phyloP scores from a whole-genome alignment of 2,888 invertebrate genomes.

The Tetheella fluctuosa region DNA sequence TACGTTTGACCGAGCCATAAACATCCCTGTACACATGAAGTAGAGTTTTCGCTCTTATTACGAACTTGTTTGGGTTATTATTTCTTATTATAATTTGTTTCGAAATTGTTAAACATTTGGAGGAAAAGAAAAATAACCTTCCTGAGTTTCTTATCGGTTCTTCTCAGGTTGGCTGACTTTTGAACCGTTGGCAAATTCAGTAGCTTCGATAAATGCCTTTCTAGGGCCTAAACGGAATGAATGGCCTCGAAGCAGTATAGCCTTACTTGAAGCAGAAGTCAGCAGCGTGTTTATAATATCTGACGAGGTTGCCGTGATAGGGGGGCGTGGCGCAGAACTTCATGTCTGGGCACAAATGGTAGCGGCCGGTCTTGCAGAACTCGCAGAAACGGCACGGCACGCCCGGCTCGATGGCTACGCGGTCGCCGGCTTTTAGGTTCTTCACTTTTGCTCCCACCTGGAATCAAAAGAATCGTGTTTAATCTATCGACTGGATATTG shows the following conservation, averaged over 20 bases:
- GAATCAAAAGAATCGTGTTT: conserved; percentile 14
- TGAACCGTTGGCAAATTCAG: too few species aligned
- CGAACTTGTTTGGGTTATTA: too few species aligned
- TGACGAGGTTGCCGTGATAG: conserved; percentile 92
- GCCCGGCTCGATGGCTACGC: conserved; percentile 98
- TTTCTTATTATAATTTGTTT: too few species aligned
- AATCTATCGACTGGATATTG: background rate
- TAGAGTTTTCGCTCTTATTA: too few species aligned
- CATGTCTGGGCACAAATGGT: conserved; percentile 95
- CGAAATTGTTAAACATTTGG: too few species aligned
- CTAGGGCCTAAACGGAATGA: too few species aligned
- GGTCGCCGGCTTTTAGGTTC: conserved; percentile 90
- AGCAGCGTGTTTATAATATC: conserved; percentile 95
- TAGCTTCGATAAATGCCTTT: too few species aligned
- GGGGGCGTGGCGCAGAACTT: conserved; percentile 98
- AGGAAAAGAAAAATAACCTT: too few species aligned
- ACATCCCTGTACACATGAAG: too few species aligned
- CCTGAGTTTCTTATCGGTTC: too few species aligned
- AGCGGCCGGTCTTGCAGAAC: conserved; percentile 94
- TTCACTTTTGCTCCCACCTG: conserved; percentile 85
- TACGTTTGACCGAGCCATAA: too few species aligned
- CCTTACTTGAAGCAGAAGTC: conserved; percentile 93
- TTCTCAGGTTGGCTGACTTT: too few species aligned
- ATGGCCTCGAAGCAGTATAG: background rate
- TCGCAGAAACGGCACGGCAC: conserved; percentile 93